These are phyloP conservation scores for Alligator mississippiensis DNA, from an alignment of 2,113 vertebrate genomes.

Conservation along the genomic window DNA sequence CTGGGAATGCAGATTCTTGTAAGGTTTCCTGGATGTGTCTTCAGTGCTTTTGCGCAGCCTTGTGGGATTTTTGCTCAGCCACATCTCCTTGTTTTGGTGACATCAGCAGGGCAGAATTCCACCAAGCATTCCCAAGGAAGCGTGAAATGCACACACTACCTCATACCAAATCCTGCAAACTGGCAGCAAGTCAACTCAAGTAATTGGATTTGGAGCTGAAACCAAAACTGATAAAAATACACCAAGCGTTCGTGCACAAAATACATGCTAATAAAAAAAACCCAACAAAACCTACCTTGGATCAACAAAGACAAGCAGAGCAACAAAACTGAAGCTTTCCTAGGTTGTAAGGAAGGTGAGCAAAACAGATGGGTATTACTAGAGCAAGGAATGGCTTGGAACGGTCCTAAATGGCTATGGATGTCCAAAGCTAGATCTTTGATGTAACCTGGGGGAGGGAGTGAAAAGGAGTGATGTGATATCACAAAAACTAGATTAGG, in stretches of 20 bases:
- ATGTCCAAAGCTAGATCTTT: neutral
- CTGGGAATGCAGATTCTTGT: conserved; percentile 9
- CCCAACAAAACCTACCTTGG: neutral
- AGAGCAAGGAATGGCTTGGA: neutral
- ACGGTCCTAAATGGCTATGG: neutral
- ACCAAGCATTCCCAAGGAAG: neutral
- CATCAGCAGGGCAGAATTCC: neutral
- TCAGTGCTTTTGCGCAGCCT: fast-evolving
- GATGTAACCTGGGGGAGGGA: neutral
- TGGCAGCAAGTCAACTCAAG: neutral
- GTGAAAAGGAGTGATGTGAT: neutral
- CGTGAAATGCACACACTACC: neutral
- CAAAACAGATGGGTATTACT: neutral
- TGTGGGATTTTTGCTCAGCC: neutral
- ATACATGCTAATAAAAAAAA: neutral
- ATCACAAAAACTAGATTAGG: neutral
- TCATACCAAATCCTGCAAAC: neutral
- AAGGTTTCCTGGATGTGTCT: neutral
- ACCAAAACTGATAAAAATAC: neutral
- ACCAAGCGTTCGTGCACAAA: neutral
- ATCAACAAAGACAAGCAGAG: neutral
- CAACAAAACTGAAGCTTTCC: neutral
- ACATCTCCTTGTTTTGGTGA: neutral
- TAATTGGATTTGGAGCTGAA: neutral
- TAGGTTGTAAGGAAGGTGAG: neutral